Base-by-base conservation (phyloP, 2,888 invertebrate species). In the Sabatieria punctata region DNA sequence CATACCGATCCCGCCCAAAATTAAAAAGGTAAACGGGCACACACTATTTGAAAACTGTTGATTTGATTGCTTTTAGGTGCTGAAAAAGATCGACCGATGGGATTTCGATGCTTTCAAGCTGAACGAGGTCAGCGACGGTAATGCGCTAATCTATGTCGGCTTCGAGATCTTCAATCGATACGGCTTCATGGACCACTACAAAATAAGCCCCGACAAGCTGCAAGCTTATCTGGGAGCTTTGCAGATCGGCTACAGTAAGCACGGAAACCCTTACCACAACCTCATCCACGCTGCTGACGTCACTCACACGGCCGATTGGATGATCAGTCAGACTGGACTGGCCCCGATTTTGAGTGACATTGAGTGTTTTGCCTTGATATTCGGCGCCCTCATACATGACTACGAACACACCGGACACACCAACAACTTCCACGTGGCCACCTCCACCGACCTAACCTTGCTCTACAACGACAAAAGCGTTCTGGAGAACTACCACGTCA, bases 331-430 rank as follows among this genome's bases (percentile, higher is more conserved):
- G 27, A 42, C 42, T 8, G 42, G 42, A 15, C 27, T 42, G 4
- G 4, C 27, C 4, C 27, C 27, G 19, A 30, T 30, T 8, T 30
- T 38, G 38, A 38, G 19, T 19, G 38, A 38, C 8, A 8, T 38
- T 13, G 91, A 91, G 70, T 82, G 89, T 59, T 85, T 88, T 67
- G 88, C 89, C 47, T 84, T 86, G 15, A 73, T 91, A 50, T 77
- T 89, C 57, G 88, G 89, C 1, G 91, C 91, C 25, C 74, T 89
- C 50, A 80, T 91, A 56, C 91, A 91, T 66, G 91, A 93, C 69
- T 89, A 77, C 70, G 89, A 91, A 70, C 91, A 93, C 71, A 91
- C 89, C 19, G 91, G 89, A 59, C 88, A 89, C 55, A 91, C 91
- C 27, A 91, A 91, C 71, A 89, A 86, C 71, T 91, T 91, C 71